Percentiles rank a stretch among this genome's conserved stretches.
These are phyloP conservation scores for Trogon melanurus DNA, from an alignment of 2,113 vertebrate genomes.

Conservation along the genomic window DNA sequence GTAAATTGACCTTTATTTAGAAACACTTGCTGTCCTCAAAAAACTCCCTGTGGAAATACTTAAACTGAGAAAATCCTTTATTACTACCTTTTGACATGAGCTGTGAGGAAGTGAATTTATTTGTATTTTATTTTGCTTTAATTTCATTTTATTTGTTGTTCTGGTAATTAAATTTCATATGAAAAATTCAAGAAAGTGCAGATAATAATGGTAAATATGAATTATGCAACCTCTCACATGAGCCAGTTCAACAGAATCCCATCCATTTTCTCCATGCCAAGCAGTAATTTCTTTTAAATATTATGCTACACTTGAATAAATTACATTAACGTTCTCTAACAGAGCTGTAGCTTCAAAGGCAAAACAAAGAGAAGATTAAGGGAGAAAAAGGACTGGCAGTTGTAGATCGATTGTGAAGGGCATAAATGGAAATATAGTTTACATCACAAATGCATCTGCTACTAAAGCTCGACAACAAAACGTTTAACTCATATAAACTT, in stretches of 20 bases:
- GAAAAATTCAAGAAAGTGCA: conserved; percentile 11
- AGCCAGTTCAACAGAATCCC: neutral
- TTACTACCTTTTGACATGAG: neutral
- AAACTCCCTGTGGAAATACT: conserved; percentile 35
- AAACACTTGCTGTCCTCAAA: neutral
- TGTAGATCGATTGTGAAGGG: neutral
- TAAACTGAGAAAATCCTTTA: conserved; percentile 7
- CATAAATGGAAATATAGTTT: neutral
- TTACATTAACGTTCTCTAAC: neutral
- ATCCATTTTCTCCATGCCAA: neutral
- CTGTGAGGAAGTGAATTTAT: conserved; percentile 7
- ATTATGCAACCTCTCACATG: neutral
- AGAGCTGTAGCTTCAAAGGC: neutral
- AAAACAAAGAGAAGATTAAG: neutral
- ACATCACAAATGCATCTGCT: neutral
- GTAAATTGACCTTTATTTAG: neutral
- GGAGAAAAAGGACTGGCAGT: neutral
- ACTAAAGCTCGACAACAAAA: neutral
- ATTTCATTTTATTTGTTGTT: neutral
- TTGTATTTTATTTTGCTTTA: conserved; percentile 15
- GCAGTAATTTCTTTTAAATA: conserved; percentile 14
- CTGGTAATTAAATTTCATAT: conserved; percentile 21
- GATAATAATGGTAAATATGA: conserved; percentile 29
- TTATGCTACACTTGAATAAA: conserved; percentile 15
- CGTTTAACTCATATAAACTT: neutral